Percentiles rank a stretch among this genome's conserved stretches.
These are phyloP conservation scores for Petrophora chlorosata DNA, from an alignment of 2,888 invertebrate species.

Conservation along the genomic window DNA sequence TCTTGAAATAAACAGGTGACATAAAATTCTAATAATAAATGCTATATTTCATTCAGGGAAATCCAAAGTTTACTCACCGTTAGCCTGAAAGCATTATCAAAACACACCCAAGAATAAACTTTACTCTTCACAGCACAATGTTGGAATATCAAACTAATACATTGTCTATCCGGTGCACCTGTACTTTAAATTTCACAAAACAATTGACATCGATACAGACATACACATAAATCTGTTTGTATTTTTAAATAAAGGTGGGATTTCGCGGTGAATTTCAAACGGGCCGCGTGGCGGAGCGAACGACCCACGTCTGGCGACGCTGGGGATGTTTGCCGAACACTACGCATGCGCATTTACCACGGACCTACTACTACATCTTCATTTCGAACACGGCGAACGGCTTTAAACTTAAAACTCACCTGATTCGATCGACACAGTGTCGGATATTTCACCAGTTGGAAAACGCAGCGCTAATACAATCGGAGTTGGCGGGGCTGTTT, in stretches of 20 bases:
- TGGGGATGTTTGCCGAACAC: constrained; percentile 22
- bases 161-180: constrained; percentile 2
- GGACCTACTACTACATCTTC: not conserved
- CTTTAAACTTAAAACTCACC: not conserved
- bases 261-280: constrained; percentile 6
- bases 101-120: constrained; percentile 14
- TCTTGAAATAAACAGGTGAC: too few relatives aligned
- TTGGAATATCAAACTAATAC: not conserved
- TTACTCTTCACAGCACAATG: constrained; percentile 10
- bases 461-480: not conserved
- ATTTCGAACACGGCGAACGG: not conserved
- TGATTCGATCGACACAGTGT: constrained; percentile 6
- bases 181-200: constrained; percentile 17
- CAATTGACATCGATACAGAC: constrained; percentile 28
- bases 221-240: constrained; percentile 19
- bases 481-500: not conserved
- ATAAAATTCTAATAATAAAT: too few relatives aligned
- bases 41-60: too few relatives aligned
- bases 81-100: constrained; percentile 14
- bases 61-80: constrained; percentile 25
- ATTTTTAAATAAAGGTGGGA: constrained; percentile 21
- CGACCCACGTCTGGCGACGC: constrained; percentile 28
- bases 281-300: constrained; percentile 25
- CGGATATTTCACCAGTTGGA: not conserved
- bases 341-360: constrained; percentile 29